Conservation (phyloP, 2,797 vertebrate species). For the Schizopygopsis pylzovi region DNA sequence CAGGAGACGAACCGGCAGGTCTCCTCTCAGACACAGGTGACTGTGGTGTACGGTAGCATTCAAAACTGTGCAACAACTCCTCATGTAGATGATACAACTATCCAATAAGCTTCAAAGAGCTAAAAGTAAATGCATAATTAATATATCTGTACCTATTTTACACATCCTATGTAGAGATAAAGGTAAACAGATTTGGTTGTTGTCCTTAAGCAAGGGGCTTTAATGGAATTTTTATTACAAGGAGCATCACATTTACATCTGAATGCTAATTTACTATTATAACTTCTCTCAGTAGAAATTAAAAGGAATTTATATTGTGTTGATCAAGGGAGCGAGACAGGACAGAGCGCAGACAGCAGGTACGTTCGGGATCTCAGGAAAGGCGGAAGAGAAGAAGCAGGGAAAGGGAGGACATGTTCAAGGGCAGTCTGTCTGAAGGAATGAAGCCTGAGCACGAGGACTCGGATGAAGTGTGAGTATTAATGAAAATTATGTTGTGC, state of each 20-base stretch:
- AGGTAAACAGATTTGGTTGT: neutral
- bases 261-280: neutral
- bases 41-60: neutral
- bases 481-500: neutral
- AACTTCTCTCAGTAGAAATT: neutral
- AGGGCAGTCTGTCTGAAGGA: constrained; percentile 97
- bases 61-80: neutral
- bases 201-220: neutral
- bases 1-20: constrained; percentile 82
- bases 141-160: too few species aligned
- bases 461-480: constrained; percentile 71
- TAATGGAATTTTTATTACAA: neutral
- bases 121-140: neutral
- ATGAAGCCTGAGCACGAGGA: constrained; percentile 97
- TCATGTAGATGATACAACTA: neutral
- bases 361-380: constrained; percentile 86
- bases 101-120: neutral
- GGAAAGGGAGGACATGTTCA: constrained; percentile 94
- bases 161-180: neutral
- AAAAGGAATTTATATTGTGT: neutral
- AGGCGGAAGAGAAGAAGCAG: constrained; percentile 86
- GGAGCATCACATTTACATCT: neutral
- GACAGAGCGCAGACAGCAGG: constrained; percentile 84
- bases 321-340: constrained; percentile 84
- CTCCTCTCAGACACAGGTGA: constrained; percentile 72